These are phyloP conservation scores for Sorex maritimensis DNA, from an alignment of 2,797 vertebrate species.

Conservation along the genomic window DNA sequence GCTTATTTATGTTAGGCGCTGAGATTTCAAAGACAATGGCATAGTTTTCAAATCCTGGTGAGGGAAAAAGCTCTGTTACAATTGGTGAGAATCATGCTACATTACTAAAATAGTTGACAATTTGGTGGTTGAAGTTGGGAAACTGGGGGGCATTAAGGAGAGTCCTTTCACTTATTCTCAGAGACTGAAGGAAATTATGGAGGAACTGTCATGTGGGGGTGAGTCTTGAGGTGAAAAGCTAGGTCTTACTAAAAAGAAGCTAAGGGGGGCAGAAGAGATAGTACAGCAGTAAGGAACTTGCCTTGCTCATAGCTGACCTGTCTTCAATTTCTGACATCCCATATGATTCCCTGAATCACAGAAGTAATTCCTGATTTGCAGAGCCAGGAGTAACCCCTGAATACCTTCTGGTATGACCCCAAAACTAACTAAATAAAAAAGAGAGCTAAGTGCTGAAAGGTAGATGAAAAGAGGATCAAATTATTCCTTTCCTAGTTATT, in stretches of 20 bases:
- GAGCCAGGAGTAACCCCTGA: too few relatives aligned
- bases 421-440: too few relatives aligned
- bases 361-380: too few relatives aligned
- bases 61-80: background rate
- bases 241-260: background rate
- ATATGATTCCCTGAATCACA: too few relatives aligned
- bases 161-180: background rate
- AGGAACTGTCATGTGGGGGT: background rate
- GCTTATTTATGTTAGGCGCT: background rate
- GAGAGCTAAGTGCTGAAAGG: too few relatives aligned
- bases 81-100: background rate
- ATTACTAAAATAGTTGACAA: background rate
- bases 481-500: constrained; percentile 7
- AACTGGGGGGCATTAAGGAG: background rate
- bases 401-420: background rate
- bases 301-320: too few relatives aligned
- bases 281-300: too few relatives aligned
- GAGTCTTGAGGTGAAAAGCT: constrained; percentile 10
- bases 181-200: background rate
- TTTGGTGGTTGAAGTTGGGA: background rate
- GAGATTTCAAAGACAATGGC: background rate
- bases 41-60: background rate
- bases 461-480: background rate
- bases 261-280: too few relatives aligned
- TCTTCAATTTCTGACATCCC: too few relatives aligned